These are phyloP conservation scores for Branchinecta lynchi DNA, from an alignment of 1,140 invertebrate species.

Conservation along the genomic window DNA sequence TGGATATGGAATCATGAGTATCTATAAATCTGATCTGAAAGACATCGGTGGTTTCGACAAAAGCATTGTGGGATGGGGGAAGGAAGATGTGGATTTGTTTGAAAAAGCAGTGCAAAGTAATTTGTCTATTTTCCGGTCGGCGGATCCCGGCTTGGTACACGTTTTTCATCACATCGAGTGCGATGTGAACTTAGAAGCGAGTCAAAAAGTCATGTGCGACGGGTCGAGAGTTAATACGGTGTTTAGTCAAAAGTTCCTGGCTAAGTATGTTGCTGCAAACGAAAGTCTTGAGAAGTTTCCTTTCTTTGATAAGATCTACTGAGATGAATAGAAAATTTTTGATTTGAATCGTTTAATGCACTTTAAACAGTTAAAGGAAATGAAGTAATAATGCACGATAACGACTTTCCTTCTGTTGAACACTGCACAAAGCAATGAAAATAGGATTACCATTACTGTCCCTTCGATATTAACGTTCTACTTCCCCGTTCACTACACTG, in stretches of 20 bases:
- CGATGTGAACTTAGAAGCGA: slow-evolving; percentile 51
- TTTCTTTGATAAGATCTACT: too few species aligned
- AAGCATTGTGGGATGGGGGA: slow-evolving; percentile 83
- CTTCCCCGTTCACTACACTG: too few species aligned
- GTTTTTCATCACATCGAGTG: slow-evolving; percentile 80
- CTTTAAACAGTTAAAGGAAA: too few species aligned
- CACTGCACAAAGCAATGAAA: too few species aligned
- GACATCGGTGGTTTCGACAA: slow-evolving; percentile 76
- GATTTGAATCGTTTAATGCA: too few species aligned
- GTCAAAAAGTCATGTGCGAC: slow-evolving; percentile 75
- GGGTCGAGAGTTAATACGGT: slow-evolving; percentile 64
- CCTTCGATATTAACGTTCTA: too few species aligned
- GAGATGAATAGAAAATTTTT: too few species aligned
- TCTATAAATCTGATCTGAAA: slow-evolving; percentile 76
- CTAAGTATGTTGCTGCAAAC: slow-evolving; percentile 28
- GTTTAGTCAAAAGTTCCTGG: slow-evolving; percentile 43
- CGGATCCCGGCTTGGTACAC: slow-evolving; percentile 75
- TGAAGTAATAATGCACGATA: too few species aligned
- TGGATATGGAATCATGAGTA: slow-evolving; percentile 87
- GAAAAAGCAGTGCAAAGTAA: slow-evolving; percentile 53
- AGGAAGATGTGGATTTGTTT: slow-evolving; percentile 82
- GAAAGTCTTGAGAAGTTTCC: not conserved
- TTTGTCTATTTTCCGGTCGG: slow-evolving; percentile 51
- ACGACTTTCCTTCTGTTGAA: too few species aligned
- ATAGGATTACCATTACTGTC: too few species aligned